Evolutionary conservation across 2,797 vertebrate genomes (phyloP).

Genomic region (Alfaro cultratus): DNA sequence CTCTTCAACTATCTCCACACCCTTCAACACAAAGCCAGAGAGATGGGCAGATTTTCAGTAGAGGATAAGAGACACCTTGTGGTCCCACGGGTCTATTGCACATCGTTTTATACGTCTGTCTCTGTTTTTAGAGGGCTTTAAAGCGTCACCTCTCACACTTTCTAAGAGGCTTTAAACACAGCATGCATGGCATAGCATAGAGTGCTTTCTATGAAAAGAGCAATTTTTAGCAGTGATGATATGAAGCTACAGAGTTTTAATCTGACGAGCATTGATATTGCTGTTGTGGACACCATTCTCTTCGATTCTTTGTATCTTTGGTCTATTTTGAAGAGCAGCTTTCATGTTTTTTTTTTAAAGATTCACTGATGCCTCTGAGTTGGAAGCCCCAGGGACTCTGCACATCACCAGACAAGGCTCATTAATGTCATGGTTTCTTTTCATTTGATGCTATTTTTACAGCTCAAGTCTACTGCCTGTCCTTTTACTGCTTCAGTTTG

Average conservation of each 20-base stretch:
- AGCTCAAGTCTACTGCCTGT: conserved; percentile 44
- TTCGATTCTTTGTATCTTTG: conserved; percentile 15
- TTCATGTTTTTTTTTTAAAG: conserved; percentile 49
- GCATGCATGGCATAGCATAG: background rate
- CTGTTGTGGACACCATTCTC: conserved; percentile 12
- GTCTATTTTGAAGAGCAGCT: conserved; percentile 52
- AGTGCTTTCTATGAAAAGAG: background rate
- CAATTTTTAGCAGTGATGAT: background rate
- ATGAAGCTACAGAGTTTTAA: background rate
- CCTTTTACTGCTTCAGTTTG: conserved; percentile 54
- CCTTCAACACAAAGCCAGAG: conserved; percentile 21
- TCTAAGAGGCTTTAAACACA: background rate
- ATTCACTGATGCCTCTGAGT: conserved; percentile 33
- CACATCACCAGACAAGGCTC: conserved; percentile 55
- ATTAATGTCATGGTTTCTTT: conserved; percentile 76
- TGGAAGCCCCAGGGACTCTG: conserved; percentile 59
- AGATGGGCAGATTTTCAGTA: conserved; percentile 37
- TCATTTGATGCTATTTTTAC: conserved; percentile 77
- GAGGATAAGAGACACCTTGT: conserved; percentile 82
- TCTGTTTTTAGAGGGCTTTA: background rate
- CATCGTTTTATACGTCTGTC: background rate
- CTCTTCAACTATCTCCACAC: conserved; percentile 10
- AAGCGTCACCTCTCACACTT: background rate
- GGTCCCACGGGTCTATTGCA: conserved; percentile 64
- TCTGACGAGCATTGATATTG: conserved; percentile 1